Percentiles rank a stretch among this genome's conserved stretches.
phyloP scores from a whole-genome alignment of 2,888 invertebrate species.

The Chrysotoxum bicinctum region DNA sequence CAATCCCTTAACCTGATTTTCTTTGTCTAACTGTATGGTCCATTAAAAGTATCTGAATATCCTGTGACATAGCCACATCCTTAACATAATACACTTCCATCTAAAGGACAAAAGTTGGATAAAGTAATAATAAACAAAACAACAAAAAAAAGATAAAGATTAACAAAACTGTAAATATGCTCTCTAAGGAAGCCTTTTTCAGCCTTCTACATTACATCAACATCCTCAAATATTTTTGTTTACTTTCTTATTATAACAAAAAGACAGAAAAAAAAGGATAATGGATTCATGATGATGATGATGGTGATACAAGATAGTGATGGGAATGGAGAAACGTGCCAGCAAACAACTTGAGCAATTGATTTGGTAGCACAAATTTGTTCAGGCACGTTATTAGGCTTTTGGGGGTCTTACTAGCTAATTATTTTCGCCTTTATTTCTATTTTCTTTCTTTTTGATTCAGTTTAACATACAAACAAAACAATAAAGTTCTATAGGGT shows the following conservation, averaged over 20 bases:
- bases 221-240: constrained; percentile 22
- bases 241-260: not conserved
- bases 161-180: constrained; percentile 55
- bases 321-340: constrained; percentile 48
- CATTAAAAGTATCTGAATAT: not conserved
- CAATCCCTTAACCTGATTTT: not conserved
- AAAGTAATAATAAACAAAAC: constrained; percentile 65
- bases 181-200: not conserved
- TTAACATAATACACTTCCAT: not conserved
- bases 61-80: not conserved
- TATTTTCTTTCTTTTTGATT: not conserved
- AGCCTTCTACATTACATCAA: not conserved
- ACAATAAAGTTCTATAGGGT: constrained; percentile 27
- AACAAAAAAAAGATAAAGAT: constrained; percentile 36
- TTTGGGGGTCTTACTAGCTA: constrained; percentile 58
- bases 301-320: not conserved
- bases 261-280: constrained; percentile 11
- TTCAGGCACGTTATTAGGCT: constrained; percentile 70
- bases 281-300: constrained; percentile 21
- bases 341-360: constrained; percentile 41
- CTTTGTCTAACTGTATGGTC: not conserved
- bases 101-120: not conserved
- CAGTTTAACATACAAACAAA: not conserved
- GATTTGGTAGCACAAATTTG: constrained; percentile 61
- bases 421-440: constrained; percentile 66